These are phyloP conservation scores for Athrips mouffetella DNA, from an alignment of 2,888 invertebrate genomes.

Conservation along the genomic window DNA sequence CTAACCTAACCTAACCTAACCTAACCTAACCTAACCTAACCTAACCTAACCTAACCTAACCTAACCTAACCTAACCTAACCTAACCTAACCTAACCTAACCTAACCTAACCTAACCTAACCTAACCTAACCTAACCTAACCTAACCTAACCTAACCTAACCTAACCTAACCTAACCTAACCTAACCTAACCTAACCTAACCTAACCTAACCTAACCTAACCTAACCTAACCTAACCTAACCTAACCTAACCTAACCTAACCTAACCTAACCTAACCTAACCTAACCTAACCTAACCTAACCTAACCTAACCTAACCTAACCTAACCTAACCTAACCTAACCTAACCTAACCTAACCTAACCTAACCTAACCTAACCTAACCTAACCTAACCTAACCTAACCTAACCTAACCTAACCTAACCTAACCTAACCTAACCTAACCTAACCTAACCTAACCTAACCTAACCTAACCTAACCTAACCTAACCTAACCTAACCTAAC, in stretches of 20 bases:
- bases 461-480: conserved; percentile 1
- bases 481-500: conserved; percentile 23
- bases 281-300: conserved; percentile 22
- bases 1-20: conserved; percentile 20
- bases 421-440: conserved; percentile 22
- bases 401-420: conserved; percentile 16
- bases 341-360: conserved; percentile 17
- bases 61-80: conserved; percentile 22
- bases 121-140: conserved; percentile 19
- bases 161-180: conserved; percentile 20
- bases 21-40: conserved; percentile 21
- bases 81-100: conserved; percentile 21
- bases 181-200: conserved; percentile 20
- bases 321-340: conserved; percentile 22
- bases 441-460: conserved; percentile 20
- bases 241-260: conserved; percentile 19
- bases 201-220: conserved; percentile 18
- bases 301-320: conserved; percentile 8
- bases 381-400: conserved; percentile 15
- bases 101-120: conserved; percentile 15
- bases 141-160: conserved; percentile 13
- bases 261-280: conserved; percentile 20
- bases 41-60: conserved; percentile 22
- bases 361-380: conserved; percentile 15
- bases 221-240: conserved; percentile 16